Evolutionary conservation across 2,888 invertebrate species (phyloP).

Genomic region (Ischnus inquisitorius): DNA sequence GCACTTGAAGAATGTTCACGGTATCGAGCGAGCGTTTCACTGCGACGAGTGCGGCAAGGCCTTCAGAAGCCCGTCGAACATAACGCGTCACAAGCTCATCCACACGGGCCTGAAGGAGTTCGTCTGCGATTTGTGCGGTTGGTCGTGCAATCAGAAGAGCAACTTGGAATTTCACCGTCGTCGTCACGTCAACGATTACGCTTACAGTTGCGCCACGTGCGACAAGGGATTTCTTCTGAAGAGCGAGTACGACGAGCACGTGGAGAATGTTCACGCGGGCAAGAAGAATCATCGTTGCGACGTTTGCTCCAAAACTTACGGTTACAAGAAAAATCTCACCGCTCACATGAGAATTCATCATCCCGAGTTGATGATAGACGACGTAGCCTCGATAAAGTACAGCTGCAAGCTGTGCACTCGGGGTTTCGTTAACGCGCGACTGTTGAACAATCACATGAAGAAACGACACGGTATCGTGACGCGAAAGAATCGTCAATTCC

Average conservation of each 20-base stretch:
- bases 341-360: slow-evolving; percentile 78
- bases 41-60: slow-evolving; percentile 80
- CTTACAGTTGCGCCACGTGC: slow-evolving; percentile 78
- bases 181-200: slow-evolving; percentile 78
- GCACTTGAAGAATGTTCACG: slow-evolving; percentile 81
- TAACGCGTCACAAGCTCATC: slow-evolving; percentile 80
- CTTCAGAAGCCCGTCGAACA: slow-evolving; percentile 79
- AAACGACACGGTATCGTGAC: slow-evolving; percentile 74
- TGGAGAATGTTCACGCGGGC: slow-evolving; percentile 76
- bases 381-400: slow-evolving; percentile 55
- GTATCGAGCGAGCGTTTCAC: slow-evolving; percentile 79
- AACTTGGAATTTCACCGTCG: slow-evolving; percentile 79
- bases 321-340: slow-evolving; percentile 80
- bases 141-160: slow-evolving; percentile 79
- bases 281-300: slow-evolving; percentile 77
- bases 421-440: slow-evolving; percentile 73
- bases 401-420: slow-evolving; percentile 77
- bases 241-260: slow-evolving; percentile 79
- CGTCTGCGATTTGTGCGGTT: slow-evolving; percentile 79
- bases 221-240: slow-evolving; percentile 77
- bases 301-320: slow-evolving; percentile 78
- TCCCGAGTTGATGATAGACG: slow-evolving; percentile 58
- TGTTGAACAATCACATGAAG: slow-evolving; percentile 75
- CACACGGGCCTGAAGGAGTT: slow-evolving; percentile 78
- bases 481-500: slow-evolving; percentile 65